Base-by-base conservation (phyloP, 2,888 invertebrate species). In the Tetheella fluctuosa region DNA sequence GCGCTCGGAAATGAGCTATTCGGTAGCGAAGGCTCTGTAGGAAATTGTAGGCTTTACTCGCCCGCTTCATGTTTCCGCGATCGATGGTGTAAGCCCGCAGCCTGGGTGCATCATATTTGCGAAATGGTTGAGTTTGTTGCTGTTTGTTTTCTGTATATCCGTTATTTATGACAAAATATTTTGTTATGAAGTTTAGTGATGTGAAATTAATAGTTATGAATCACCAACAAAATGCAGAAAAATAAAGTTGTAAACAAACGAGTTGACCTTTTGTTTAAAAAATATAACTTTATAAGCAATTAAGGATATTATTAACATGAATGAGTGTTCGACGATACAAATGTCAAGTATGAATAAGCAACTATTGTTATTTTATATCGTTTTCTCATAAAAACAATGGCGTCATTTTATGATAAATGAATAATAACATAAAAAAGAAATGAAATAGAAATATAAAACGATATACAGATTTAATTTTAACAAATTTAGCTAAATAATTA, bases 1-100 rank as follows among this genome's bases (percentile, higher is more conserved):
- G 65, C 67, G 61, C 63, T 77, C 76, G 80, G 79, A 80, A 79
- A 80, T 79, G 77, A 80, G 79, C 79, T 76, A 76, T 77, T 77
- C 71, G 71, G 70, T 68, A 65, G 65, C 59, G 69, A 54, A 13
- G 62, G 68, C 68, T 63, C 67, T 71, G 70, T 63, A 72, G 77
- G 76, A 79, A 79, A 80, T 79, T 80, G 79, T 74, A 74, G 69
- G 73, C 72, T 69, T 69, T 76, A 70, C 70, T 67, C 59, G 58
- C 62, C 59, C 62, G 52, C 59, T 56, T 58, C 42, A 53, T 42
- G 48, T 48, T 54, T 58, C 60, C 56, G 54, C 67, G 58, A 60
- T 59, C 64, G 61, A 64, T 59, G 57, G 23, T n/a, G 57, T 54
- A 56, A 23, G 6, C 20, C 23, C 1, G 34, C 15, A 55, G 55